Evolutionary conservation across 1,140 invertebrate genomes (phyloP).

Genomic region (Ridgeia piscesae): DNA sequence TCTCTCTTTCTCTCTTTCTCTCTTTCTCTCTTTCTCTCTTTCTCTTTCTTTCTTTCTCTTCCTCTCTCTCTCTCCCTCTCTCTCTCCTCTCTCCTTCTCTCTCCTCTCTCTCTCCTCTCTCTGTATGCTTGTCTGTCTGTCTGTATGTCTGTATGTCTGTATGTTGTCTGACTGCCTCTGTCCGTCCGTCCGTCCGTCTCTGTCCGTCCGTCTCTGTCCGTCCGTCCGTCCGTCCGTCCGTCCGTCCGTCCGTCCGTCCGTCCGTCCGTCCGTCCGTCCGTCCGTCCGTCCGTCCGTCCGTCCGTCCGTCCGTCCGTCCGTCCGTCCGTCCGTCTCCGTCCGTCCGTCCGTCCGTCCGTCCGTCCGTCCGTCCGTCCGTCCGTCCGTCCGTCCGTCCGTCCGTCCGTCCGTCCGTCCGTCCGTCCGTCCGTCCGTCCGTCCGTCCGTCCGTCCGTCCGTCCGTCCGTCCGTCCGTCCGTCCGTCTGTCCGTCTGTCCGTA

Average conservation of each 20-base stretch:
- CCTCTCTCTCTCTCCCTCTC: not conserved
- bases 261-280: too few relatives aligned
- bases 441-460: not conserved
- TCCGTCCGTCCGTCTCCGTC: too few relatives aligned
- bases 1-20: not conserved
- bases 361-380: too few relatives aligned
- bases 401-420: not conserved
- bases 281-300: not conserved
- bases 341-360: too few relatives aligned
- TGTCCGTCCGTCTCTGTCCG: not conserved
- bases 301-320: not conserved
- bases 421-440: not conserved
- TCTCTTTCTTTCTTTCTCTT: not conserved
- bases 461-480: not conserved
- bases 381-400: too few relatives aligned
- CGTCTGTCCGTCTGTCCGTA: not conserved
- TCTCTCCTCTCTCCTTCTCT: too few relatives aligned
- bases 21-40: not conserved
- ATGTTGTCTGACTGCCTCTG: too few relatives aligned
- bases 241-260: not conserved
- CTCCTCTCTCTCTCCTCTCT: too few relatives aligned
- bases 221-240: not conserved
- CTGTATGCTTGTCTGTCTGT: too few relatives aligned
- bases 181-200: not conserved
- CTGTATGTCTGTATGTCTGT: too few relatives aligned